Conservation (phyloP, 2,797 vertebrate species). For the Microchirus variegatus region DNA sequence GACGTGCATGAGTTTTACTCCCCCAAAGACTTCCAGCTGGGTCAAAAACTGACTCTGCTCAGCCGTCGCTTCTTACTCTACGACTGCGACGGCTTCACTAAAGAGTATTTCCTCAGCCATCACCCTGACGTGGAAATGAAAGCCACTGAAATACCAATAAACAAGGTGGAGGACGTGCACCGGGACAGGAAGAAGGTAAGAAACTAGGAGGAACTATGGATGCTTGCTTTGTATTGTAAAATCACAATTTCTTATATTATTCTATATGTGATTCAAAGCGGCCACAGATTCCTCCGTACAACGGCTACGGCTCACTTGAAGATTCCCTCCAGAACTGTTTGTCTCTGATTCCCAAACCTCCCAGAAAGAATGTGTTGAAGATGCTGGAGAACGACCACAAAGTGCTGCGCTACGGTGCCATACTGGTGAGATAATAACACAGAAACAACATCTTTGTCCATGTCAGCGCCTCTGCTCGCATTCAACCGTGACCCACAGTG, state of each 20-base stretch:
- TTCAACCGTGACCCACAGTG: too few species aligned
- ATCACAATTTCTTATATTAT: not conserved
- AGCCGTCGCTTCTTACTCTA: slow-evolving; percentile 88
- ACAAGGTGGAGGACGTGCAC: slow-evolving; percentile 35
- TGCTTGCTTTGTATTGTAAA: not conserved
- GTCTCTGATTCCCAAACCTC: slow-evolving; percentile 85
- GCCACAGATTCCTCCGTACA: slow-evolving; percentile 90
- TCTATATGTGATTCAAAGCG: not conserved
- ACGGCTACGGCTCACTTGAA: slow-evolving; percentile 90
- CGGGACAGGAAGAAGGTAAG: slow-evolving; percentile 79
- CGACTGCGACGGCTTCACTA: slow-evolving; percentile 90
- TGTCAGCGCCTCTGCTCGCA: not conserved
- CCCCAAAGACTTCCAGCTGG: slow-evolving; percentile 89
- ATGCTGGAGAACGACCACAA: slow-evolving; percentile 87
- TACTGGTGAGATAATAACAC: slow-evolving; percentile 82
- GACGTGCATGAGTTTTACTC: slow-evolving; percentile 91
- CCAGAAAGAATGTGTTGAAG: slow-evolving; percentile 85
- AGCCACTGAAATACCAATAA: slow-evolving; percentile 68
- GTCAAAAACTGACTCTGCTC: slow-evolving; percentile 83
- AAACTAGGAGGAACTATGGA: not conserved
- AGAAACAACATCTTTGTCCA: not conserved
- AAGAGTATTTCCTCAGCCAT: slow-evolving; percentile 84
- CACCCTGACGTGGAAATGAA: slow-evolving; percentile 83
- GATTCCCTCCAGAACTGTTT: slow-evolving; percentile 94
- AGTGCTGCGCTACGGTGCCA: slow-evolving; percentile 85